A percentile compares a stretch with the other conserved stretches of the same genome.
phyloP scores from a whole-genome alignment of 2,797 vertebrate species.

The Anas acuta region DNA sequence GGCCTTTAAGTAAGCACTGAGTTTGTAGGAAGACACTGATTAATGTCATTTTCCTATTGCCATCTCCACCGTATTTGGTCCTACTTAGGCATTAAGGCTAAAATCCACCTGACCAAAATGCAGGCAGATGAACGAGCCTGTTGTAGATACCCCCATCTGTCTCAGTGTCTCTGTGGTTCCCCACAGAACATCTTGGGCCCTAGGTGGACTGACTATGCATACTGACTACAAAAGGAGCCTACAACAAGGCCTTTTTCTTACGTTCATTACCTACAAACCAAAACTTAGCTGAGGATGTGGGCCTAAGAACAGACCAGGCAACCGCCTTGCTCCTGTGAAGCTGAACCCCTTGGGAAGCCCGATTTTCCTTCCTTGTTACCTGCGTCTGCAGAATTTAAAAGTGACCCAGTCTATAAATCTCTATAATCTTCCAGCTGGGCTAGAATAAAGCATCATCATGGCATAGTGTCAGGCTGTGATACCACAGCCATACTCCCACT shows the following conservation, averaged over 20 bases:
- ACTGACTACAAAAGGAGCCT: not conserved
- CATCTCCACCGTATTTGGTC: not conserved
- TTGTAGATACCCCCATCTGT: not conserved
- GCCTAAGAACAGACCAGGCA: not conserved
- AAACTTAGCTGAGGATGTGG: not conserved
- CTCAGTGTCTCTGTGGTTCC: not conserved
- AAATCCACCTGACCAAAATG: not conserved
- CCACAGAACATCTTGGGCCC: not conserved
- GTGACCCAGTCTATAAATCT: not conserved
- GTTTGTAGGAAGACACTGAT: not conserved
- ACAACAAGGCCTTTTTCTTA: not conserved
- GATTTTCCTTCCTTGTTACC: not conserved
- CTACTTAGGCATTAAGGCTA: not conserved
- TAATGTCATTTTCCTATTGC: not conserved
- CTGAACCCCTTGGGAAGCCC: not conserved
- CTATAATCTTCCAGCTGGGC: not conserved
- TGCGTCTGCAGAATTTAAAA: not conserved
- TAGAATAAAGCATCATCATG: not conserved
- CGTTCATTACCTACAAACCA: not conserved
- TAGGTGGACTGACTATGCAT: not conserved
- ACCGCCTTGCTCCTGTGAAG: not conserved
- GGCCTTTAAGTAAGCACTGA: not conserved
- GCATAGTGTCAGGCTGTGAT: not conserved
- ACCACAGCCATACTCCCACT: not conserved
- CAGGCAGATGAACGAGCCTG: not conserved